Percentiles rank a stretch among this genome's conserved stretches.
These are phyloP conservation scores for Erebia ligea DNA, from an alignment of 2,888 invertebrate genomes.

Conservation along the genomic window DNA sequence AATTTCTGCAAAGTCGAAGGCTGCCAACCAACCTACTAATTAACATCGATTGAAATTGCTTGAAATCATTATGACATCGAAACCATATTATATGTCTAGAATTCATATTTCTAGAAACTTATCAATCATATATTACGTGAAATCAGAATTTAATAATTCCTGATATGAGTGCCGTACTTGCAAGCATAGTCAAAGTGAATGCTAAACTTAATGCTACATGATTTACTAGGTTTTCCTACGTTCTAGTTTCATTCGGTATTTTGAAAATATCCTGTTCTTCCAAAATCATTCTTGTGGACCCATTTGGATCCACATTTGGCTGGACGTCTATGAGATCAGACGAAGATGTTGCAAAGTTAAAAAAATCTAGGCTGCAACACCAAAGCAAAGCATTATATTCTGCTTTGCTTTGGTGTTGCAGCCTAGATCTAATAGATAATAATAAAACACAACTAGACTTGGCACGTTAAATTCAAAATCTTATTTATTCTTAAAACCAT, in stretches of 20 bases:
- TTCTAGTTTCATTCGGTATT: no score
- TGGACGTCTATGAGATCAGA: no score
- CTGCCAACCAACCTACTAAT: background rate
- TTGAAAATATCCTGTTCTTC: no score
- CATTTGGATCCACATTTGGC: no score
- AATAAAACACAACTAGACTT: conserved; percentile 65
- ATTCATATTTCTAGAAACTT: background rate
- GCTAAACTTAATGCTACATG: background rate
- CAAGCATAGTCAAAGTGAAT: background rate
- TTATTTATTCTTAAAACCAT: conserved; percentile 72
- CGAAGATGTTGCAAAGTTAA: no score
- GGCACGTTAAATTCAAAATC: conserved; percentile 82
- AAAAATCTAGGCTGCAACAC: background rate
- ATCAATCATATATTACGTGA: background rate
- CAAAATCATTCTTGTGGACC: no score
- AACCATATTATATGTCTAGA: no score
- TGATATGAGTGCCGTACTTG: background rate
- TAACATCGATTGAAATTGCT: background rate
- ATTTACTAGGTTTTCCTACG: no score
- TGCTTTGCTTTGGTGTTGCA: no score
- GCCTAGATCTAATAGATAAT: background rate
- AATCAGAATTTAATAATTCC: background rate
- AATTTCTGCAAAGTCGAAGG: no score
- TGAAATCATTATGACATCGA: background rate
- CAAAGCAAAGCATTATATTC: no score